Base-by-base conservation (phyloP, 2,113 vertebrate genomes). In the Camelus dromedarius region DNA sequence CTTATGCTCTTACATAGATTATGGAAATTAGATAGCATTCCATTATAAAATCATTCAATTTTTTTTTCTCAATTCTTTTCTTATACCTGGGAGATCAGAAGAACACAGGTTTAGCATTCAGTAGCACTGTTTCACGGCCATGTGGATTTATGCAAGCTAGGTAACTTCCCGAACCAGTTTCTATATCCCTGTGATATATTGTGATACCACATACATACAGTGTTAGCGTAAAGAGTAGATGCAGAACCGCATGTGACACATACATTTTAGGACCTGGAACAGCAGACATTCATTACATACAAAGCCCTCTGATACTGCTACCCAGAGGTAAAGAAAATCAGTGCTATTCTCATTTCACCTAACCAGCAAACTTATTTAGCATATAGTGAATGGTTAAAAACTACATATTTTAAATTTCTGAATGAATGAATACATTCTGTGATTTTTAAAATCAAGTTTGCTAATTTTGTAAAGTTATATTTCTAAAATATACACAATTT, bases 1-100 rank as follows among this genome's bases (percentile, higher is more conserved):
- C 30, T 20, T 32, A 91, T 50, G n/a, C 3, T 70, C 11, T 69
- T 85, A 60, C 89, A 46, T 67, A 85, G 13, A 87, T 66, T 30
- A n/a, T 77, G 20, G 77, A 30, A 87, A 83, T 79, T 42, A 77
- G 22, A 75, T 32, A 62, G 16, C 35, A 60, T 20, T 52, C 72
- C 4, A n/a, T 88, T 58, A 72, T 62, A 66, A 89, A 72, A 66
- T 48, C 6, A 69, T 67, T 14, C 6, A 76, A 58, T 66, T 46
- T 28, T 42, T 80, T 96, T 95, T 76, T 42, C 75, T 88, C 35
- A 82, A 86, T 13, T 32, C 9, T 85, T 89, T 76, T 89, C 70
- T 95, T 77, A 84, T 26, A 38, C 35, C 48, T 79, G n/a, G 28
- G 26, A 35, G 32, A 70, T 10, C 38, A 26, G 15, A 77, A 77